Evolutionary conservation across 2,797 vertebrate species (phyloP).

Genomic region (Vespertilio murinus): DNA sequence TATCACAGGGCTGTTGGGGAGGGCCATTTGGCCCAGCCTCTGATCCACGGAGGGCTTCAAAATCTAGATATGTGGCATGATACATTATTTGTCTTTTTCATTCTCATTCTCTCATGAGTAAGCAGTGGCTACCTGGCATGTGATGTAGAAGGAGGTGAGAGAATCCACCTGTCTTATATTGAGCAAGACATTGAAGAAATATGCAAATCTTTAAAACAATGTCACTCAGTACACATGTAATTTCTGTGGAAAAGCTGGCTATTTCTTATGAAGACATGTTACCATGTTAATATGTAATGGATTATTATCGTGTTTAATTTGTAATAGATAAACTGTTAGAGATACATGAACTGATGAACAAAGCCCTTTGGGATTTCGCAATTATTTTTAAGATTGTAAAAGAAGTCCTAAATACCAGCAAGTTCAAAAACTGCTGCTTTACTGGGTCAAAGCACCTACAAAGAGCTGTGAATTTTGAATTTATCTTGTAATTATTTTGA

Average conservation of each 20-base stretch:
- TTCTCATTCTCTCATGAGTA: background rate
- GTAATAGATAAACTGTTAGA: conserved; percentile 3
- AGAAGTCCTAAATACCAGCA: background rate
- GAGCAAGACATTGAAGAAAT: background rate
- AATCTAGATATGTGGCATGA: background rate
- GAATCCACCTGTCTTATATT: background rate
- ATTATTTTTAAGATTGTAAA: background rate
- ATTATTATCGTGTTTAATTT: conserved; percentile 32
- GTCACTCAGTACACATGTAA: background rate
- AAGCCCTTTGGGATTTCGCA: background rate
- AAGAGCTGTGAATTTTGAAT: background rate
- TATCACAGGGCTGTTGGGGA: background rate
- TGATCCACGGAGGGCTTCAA: background rate
- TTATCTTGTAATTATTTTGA: background rate
- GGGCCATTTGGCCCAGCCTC: background rate
- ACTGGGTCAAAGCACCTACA: background rate
- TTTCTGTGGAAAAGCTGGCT: background rate
- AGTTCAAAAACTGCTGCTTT: background rate
- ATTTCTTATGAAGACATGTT: background rate
- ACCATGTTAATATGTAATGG: background rate
- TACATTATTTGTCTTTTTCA: background rate
- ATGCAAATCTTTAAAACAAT: conserved; percentile 6
- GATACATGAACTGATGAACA: conserved; percentile 10
- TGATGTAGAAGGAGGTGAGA: background rate
- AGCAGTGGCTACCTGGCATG: background rate